A percentile compares a stretch with the other conserved stretches of the same genome.
Conservation (phyloP, 2,797 vertebrate species). For the Halcyon smyrnensis region DNA sequence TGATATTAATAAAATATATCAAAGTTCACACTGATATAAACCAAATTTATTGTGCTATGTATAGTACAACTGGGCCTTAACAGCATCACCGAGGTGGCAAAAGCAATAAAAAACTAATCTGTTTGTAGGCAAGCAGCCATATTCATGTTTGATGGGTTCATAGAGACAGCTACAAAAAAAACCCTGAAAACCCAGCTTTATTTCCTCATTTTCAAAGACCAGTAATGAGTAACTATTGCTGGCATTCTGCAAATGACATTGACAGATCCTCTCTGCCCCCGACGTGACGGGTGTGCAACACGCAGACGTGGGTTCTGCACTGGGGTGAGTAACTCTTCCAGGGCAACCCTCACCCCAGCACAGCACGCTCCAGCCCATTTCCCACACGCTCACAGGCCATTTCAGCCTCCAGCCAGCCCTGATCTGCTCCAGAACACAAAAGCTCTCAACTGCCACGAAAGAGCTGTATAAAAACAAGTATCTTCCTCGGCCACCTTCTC, state of each 20-base stretch:
- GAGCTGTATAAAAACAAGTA: neutral
- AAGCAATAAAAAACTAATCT: constrained; percentile 36
- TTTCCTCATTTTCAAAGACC: neutral
- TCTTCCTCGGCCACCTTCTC: neutral
- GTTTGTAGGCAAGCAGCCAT: constrained; percentile 28
- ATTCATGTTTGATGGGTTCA: constrained; percentile 13
- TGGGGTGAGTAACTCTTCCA: neutral
- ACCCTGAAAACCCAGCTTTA: neutral
- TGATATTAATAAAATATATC: constrained; percentile 11
- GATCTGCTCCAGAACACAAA: neutral
- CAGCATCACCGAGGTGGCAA: constrained; percentile 32
- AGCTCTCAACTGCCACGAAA: neutral
- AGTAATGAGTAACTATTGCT: neutral
- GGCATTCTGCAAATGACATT: neutral
- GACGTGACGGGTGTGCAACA: accelerated
- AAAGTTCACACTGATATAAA: constrained; percentile 11
- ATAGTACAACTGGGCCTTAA: constrained; percentile 36
- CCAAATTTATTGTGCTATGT: constrained; percentile 51
- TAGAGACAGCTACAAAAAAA: neutral
- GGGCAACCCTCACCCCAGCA: neutral
- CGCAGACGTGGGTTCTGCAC: accelerated
- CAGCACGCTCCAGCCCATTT: neutral
- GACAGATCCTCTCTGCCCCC: neutral
- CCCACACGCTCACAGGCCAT: neutral
- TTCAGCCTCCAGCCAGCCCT: neutral